phyloP scores from a whole-genome alignment of 2,888 invertebrate species.

The Polylopha cassiicola region DNA sequence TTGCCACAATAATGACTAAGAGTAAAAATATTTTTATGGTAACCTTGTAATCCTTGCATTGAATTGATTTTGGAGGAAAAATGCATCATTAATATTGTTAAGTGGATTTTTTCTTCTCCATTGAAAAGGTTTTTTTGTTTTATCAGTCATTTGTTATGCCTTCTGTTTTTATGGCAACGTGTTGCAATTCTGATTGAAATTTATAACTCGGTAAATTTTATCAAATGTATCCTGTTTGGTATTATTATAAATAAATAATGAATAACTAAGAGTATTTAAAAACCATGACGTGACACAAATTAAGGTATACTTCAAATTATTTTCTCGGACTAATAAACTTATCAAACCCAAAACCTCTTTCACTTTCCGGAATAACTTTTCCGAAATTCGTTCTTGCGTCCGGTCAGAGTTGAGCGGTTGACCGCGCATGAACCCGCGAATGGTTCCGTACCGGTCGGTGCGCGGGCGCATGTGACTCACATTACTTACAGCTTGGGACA shows the following conservation, averaged over 20 bases:
- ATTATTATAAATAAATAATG: too few species aligned
- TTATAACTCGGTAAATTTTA: too few species aligned
- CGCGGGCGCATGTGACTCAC: constrained; percentile 40
- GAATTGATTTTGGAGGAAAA: constrained; percentile 21
- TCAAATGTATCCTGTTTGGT: too few species aligned
- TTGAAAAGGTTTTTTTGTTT: constrained; percentile 12
- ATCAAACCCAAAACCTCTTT: too few species aligned
- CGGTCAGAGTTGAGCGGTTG: constrained; percentile 67
- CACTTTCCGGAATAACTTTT: too few species aligned
- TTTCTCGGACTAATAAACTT: too few species aligned
- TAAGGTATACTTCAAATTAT: too few species aligned
- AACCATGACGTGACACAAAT: too few species aligned
- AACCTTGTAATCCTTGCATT: constrained; percentile 21
- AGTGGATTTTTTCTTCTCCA: constrained; percentile 15
- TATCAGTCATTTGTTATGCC: constrained; percentile 11
- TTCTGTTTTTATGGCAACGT: constrained; percentile 12
- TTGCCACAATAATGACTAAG: constrained; percentile 19
- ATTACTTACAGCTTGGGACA: constrained; percentile 32
- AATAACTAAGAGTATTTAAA: too few species aligned
- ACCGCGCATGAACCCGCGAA: constrained; percentile 61
- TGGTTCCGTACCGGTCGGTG: constrained; percentile 27
- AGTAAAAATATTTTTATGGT: constrained; percentile 19
- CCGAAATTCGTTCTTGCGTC: too few species aligned
- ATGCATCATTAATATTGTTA: constrained; percentile 20
- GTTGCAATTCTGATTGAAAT: too few species aligned